These are phyloP conservation scores for Eulemur macaco DNA, from an alignment of 2,113 vertebrate species.

Conservation along the genomic window DNA sequence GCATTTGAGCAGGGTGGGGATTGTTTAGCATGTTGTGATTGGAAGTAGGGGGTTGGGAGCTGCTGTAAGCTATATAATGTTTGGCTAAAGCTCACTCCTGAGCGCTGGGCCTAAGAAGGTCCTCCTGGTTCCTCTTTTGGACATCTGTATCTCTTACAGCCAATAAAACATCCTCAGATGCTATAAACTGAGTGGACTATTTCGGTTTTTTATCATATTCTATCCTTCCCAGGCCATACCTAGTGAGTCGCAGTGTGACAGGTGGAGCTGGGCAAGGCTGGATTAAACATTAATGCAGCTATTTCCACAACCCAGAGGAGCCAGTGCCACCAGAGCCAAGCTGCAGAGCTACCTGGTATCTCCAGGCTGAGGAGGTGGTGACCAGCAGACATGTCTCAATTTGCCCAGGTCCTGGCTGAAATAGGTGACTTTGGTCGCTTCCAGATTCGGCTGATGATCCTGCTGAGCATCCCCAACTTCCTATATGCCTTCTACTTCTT, in stretches of 20 bases:
- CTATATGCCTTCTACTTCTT: constrained; percentile 87
- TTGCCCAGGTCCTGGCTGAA: constrained; percentile 86
- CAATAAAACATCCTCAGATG: background rate
- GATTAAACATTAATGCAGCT: constrained; percentile 85
- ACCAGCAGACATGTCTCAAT: constrained; percentile 61
- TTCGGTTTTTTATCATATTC: background rate
- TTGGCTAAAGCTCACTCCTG: background rate
- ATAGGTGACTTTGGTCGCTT: constrained; percentile 90
- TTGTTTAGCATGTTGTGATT: background rate
- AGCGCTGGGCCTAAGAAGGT: background rate
- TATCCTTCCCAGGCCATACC: background rate
- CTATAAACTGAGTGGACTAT: background rate
- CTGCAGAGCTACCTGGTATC: background rate
- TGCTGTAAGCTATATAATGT: background rate
- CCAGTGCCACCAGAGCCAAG: background rate
- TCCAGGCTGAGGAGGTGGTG: background rate
- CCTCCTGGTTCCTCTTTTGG: background rate
- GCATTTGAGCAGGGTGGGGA: background rate
- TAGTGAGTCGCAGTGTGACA: background rate
- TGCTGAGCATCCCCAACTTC: constrained; percentile 81
- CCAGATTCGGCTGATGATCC: constrained; percentile 86
- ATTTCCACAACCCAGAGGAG: background rate
- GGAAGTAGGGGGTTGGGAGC: rapidly evolving
- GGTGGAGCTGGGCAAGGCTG: background rate
- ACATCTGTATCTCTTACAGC: background rate